Evolutionary conservation across 2,113 vertebrate species (phyloP).

Genomic region (Phycodurus eques): DNA sequence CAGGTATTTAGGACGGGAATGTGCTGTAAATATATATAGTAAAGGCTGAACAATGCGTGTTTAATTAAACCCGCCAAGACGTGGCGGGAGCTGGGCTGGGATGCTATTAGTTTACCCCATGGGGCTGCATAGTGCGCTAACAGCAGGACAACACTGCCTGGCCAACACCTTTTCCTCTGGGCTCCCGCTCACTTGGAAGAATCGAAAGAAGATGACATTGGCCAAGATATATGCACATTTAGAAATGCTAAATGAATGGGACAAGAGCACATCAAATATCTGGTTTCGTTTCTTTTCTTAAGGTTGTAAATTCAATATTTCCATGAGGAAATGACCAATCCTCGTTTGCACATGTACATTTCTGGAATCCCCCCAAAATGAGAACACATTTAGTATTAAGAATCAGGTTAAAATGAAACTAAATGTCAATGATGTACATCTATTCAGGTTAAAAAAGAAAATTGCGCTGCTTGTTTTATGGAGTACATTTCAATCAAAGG

Average conservation of each 20-base stretch:
- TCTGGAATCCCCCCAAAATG: background rate
- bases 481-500: slow-evolving; percentile 12
- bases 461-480: background rate
- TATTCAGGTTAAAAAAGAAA: background rate
- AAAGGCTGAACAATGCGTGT: slow-evolving; percentile 41
- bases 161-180: slow-evolving; percentile 38
- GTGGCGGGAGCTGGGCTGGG: slow-evolving; percentile 5
- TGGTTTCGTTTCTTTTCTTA: no score
- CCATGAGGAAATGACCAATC: background rate
- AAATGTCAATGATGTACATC: background rate
- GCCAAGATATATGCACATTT: background rate
- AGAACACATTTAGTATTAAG: no score
- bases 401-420: no score
- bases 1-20: slow-evolving; percentile 20
- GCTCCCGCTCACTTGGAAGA: background rate
- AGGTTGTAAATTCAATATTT: no score
- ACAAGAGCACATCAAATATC: background rate
- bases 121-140: slow-evolving; percentile 21
- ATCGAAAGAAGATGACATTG: background rate
- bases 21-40: slow-evolving; percentile 17
- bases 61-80: slow-evolving; percentile 32
- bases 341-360: background rate
- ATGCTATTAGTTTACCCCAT: slow-evolving; percentile 35
- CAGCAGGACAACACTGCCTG: slow-evolving; percentile 32
- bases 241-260: background rate